Conservation (phyloP, 64 coral and sea anemone genomes). For the Dendrophyllia cribrosa region DNA sequence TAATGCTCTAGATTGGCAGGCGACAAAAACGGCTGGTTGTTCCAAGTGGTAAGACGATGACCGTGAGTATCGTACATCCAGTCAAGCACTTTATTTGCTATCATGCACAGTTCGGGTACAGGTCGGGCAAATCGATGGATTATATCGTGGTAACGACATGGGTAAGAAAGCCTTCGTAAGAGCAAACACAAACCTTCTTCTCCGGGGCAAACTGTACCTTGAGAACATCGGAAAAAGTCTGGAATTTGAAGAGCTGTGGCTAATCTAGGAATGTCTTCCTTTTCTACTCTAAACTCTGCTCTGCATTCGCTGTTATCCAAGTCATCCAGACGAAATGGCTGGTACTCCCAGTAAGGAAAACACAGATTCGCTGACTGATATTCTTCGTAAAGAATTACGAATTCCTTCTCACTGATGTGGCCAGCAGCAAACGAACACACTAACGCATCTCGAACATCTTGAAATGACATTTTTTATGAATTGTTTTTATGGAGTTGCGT, state of each 20-base stretch:
- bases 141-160: too few species aligned
- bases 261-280: slow-evolving; percentile 10
- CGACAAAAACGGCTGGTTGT: background rate
- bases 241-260: background rate
- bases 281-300: slow-evolving; percentile 15
- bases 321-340: slow-evolving; percentile 32
- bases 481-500: background rate
- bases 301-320: slow-evolving; percentile 6
- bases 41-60: background rate
- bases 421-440: slow-evolving; percentile 24
- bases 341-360: slow-evolving; percentile 40
- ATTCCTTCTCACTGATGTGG: slow-evolving; percentile 20
- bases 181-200: too few species aligned
- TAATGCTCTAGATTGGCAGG: background rate
- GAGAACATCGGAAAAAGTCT: too few species aligned
- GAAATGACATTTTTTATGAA: background rate
- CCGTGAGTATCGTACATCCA: background rate
- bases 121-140: too few species aligned
- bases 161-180: too few species aligned
- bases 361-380: slow-evolving; percentile 22
- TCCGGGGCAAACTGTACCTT: too few species aligned
- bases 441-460: background rate
- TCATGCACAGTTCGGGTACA: too few species aligned
- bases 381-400: slow-evolving; percentile 45
- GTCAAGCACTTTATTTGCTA: too few species aligned